Evolutionary conservation across 2,113 vertebrate genomes (phyloP), one percentile per base, ranked within the genome.

Genomic region (Cynocephalus volans): DNA sequence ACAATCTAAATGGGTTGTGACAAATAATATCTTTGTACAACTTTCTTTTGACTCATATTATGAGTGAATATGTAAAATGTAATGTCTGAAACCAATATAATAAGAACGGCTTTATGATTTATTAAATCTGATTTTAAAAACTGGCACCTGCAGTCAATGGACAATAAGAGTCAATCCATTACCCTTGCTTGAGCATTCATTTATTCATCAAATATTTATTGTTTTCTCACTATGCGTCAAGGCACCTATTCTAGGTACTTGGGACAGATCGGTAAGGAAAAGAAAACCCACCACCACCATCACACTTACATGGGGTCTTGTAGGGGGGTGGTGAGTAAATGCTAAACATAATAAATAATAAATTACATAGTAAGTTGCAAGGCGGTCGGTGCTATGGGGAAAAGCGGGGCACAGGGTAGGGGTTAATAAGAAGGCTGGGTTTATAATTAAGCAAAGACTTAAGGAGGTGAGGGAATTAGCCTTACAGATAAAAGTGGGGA

Each of bases 31-130:
- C 87, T 85, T 86, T 50, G 17, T 4, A 11, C 31, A 69, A 41
- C 1, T 84, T 95, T 75, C 54, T 67, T 96, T 88, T 81, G 69
- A 58, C 26, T n/a, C n/a, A 86, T 76, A 92, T 80, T 83, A 96
- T 52, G 70, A 70, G 13, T 17, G 4, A 62, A 65, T 26, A 84
- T 41, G 17, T 86, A 95, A 93, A 93, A 77, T 76, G 50, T 84
- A 36, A 93, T 82, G 13, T 36, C 50, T 54, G 18, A 90, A 97
- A 58, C 9, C 3, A 70, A 45, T 31, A 76, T 4, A 64, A 75
- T 23, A 88, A 33, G 56, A 69, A 87, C 18, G 8, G 54, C 50
- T 87, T 85, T 87, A 45, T 76, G 33, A 69, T 56, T 64, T n/a
- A 23, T 90, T 33, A 96, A 88, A 88, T 41, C 24, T 73, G 41